These are phyloP conservation scores for Laothoe populi DNA, from an alignment of 2,888 invertebrate genomes.

Conservation along the genomic window DNA sequence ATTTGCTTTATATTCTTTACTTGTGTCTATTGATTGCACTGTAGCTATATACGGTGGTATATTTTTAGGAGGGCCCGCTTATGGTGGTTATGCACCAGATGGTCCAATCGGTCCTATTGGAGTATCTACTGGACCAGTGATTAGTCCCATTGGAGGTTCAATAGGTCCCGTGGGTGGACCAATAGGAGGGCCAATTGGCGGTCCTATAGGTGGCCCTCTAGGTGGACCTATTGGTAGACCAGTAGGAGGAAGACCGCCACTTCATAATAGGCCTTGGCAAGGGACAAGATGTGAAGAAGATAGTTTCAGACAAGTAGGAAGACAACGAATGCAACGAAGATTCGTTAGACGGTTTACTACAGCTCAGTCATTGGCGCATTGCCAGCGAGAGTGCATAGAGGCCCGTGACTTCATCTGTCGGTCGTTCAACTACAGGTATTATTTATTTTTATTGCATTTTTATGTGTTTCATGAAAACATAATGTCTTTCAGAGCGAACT, in stretches of 20 bases:
- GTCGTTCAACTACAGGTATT: slow-evolving; percentile 93
- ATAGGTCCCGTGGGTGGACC: slow-evolving; percentile 46
- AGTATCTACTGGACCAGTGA: slow-evolving; percentile 34
- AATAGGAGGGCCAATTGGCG: slow-evolving; percentile 58
- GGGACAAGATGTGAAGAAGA: slow-evolving; percentile 92
- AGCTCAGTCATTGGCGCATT: slow-evolving; percentile 90
- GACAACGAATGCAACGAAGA: slow-evolving; percentile 91
- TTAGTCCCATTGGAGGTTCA: slow-evolving; percentile 31
- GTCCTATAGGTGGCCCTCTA: slow-evolving; percentile 62
- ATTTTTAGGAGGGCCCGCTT: slow-evolving; percentile 46
- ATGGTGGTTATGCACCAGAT: slow-evolving; percentile 73
- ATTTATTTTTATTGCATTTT: slow-evolving; percentile 14
- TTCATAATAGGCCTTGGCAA: slow-evolving; percentile 72
- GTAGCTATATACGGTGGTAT: no score
- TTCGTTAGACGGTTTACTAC: slow-evolving; percentile 90
- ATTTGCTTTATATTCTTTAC: not conserved
- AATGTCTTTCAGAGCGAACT: not conserved
- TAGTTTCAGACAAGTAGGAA: slow-evolving; percentile 92
- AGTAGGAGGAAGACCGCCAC: slow-evolving; percentile 63
- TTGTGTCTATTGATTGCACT: not conserved
- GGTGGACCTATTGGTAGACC: slow-evolving; percentile 63
- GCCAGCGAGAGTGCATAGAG: slow-evolving; percentile 93
- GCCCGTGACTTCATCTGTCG: slow-evolving; percentile 93
- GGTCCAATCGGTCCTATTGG: slow-evolving; percentile 65
- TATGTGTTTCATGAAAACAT: slow-evolving; percentile 14